Evolutionary conservation across 2,888 invertebrate genomes (phyloP), one percentile per base, ranked within the genome.

Genomic region (Papilio elwesi): DNA sequence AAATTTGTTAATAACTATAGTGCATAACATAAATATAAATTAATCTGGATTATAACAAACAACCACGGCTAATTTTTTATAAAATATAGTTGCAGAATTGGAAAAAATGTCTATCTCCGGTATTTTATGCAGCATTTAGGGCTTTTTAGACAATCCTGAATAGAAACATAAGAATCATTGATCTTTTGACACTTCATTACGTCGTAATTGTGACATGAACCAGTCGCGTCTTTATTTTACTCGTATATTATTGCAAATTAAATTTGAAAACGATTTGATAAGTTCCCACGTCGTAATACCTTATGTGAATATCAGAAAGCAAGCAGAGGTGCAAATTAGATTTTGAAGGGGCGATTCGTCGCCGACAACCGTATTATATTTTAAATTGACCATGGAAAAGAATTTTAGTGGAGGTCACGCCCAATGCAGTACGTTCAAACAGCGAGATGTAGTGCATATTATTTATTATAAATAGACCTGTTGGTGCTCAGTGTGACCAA

Each of bases 371-470:
- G 83, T 87, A 91, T 92, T 92, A 92, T 90, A 85, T 88, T 91
- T 88, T 87, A 92, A 91, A 92, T 92, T 91, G 91, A 90, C 90
- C 91, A 87, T 92, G 90, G 89, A 91, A 89, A 90, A 89, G 85
- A 85, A 88, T 87, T 89, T 86, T 80, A 82, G 82, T 79, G 79
- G 81, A 83, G 80, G 80, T 77, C 76, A 75, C 73, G 77, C 76
- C 74, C 66, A 70, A 70, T 76, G 52, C 65, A 80, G 78, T 72
- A 78, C 71, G 70, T 70, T 55, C 70, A 49, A 70, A 67, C 15
- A 62, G 38, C 16, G 26, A 70, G 47, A 75, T 36, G 59, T 68
- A 78, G 78, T 80, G 71, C 66, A 75, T 12, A 76, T 38, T 49
- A 26, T 26, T 38, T 49, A 26, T 26, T 26, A 26, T 26, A 26